These are phyloP conservation scores for Phylloscopus trochiloides DNA, from an alignment of 2,113 vertebrate species.

Conservation along the genomic window DNA sequence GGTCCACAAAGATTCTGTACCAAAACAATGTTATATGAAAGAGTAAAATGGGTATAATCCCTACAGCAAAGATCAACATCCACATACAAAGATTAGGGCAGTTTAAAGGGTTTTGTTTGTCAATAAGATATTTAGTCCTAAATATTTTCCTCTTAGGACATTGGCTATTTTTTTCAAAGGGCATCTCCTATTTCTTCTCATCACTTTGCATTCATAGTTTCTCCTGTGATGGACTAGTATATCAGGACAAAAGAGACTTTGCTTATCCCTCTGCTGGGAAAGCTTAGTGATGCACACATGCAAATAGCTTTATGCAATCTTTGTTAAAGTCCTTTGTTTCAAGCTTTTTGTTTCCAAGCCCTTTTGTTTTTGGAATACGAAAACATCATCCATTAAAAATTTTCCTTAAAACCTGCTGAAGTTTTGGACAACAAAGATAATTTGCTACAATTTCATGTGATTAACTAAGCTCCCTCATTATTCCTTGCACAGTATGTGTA, in stretches of 20 bases:
- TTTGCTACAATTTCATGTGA: not conserved
- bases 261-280: not conserved
- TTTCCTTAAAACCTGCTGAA: not conserved
- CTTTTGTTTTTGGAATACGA: not conserved
- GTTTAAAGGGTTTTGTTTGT: not conserved
- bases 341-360: not conserved
- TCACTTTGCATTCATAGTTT: not conserved
- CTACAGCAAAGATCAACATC: not conserved
- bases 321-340: not conserved
- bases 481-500: not conserved
- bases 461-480: not conserved
- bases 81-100: not conserved
- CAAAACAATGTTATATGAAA: not conserved
- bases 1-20: not conserved
- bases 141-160: not conserved
- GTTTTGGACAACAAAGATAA: not conserved
- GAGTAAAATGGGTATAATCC: not conserved
- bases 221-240: not conserved
- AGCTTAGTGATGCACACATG: not conserved
- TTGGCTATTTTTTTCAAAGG: not conserved
- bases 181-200: not conserved
- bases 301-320: not conserved
- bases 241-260: not conserved
- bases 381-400: not conserved
- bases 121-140: not conserved